Conservation (phyloP, 2,888 invertebrate species). For the Corbicula japonica region DNA sequence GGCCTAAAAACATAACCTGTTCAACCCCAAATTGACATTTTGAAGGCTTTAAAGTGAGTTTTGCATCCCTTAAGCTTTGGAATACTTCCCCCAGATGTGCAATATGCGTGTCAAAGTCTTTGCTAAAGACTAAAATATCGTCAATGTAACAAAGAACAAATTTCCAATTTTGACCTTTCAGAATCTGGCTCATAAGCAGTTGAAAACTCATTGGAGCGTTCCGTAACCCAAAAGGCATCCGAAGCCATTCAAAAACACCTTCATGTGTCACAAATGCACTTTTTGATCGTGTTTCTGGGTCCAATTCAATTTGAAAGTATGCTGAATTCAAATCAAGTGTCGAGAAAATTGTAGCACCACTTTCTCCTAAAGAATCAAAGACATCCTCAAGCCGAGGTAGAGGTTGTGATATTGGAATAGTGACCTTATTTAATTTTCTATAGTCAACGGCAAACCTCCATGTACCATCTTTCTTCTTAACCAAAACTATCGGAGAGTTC, state of each 20-base stretch:
- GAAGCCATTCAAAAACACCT: too few relatives aligned
- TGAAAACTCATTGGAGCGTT: conserved; percentile 63
- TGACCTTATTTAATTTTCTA: conserved; percentile 42
- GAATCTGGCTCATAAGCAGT: conserved; percentile 47
- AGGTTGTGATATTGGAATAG: conserved; percentile 15
- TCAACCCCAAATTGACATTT: conserved; percentile 47
- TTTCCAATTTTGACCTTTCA: conserved; percentile 64
- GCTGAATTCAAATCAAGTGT: conserved; percentile 39
- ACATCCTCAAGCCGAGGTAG: conserved; percentile 45
- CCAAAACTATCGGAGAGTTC: too few relatives aligned
- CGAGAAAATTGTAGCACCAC: conserved; percentile 27
- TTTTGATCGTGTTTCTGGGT: too few relatives aligned
- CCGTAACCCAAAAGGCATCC: conserved; percentile 67
- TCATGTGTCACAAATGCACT: too few relatives aligned
- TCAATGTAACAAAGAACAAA: conserved; percentile 65
- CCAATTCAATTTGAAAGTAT: too few relatives aligned
- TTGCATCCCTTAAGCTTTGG: too few relatives aligned
- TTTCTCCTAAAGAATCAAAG: conserved; percentile 41
- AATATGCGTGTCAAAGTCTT: conserved; percentile 56
- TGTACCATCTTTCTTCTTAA: conserved; percentile 3
- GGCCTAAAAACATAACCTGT: conserved; percentile 56
- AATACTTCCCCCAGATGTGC: conserved; percentile 49
- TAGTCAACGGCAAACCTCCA: conserved; percentile 55
- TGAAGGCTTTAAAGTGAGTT: too few relatives aligned
- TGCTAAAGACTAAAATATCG: conserved; percentile 62